phyloP scores from a whole-genome alignment of 2,113 vertebrate genomes.

The Balaeniceps rex region DNA sequence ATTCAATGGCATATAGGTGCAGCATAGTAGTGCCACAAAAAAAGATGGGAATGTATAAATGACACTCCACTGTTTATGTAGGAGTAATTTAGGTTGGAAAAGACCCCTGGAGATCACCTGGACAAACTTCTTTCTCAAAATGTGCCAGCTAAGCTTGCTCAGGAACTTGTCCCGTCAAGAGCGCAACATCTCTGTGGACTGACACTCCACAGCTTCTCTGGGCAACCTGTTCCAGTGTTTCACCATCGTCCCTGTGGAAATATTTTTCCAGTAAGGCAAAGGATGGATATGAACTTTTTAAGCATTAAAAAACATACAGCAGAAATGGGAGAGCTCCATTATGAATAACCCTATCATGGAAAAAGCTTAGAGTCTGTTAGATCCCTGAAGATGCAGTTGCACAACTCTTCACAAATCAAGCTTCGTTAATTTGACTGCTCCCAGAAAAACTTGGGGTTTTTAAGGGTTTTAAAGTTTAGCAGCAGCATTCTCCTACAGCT shows the following conservation, averaged over 20 bases:
- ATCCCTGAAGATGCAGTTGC: neutral
- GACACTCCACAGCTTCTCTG: neutral
- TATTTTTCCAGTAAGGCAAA: neutral
- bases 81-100: neutral
- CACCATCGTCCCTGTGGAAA: neutral
- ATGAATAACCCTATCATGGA: neutral
- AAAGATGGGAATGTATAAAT: neutral
- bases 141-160: neutral
- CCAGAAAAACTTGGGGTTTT: neutral
- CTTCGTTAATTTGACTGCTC: neutral
- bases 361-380: neutral
- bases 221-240: neutral
- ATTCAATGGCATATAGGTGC: neutral
- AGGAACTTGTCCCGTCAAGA: neutral
- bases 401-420: neutral
- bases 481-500: neutral
- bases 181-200: neutral
- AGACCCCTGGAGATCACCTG: neutral
- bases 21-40: neutral
- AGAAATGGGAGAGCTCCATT: neutral
- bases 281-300: neutral
- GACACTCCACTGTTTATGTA: neutral
- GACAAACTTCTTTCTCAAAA: neutral
- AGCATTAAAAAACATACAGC: neutral
- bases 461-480: neutral